These are phyloP conservation scores for Coluber constrictor DNA, from an alignment of 2,797 vertebrate genomes.

Conservation along the genomic window DNA sequence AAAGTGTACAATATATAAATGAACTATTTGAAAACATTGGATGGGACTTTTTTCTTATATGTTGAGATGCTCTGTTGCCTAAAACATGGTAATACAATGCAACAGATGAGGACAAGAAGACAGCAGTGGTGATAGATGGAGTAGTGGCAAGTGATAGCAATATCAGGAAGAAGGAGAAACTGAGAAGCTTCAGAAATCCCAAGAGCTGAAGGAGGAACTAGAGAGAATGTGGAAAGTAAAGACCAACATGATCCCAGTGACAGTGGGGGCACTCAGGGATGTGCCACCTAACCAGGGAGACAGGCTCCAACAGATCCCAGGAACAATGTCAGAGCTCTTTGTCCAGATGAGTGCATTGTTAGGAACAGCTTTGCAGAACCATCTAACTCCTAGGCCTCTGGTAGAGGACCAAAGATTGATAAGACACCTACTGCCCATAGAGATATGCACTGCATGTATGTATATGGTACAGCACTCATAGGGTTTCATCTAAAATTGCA, in stretches of 20 bases:
- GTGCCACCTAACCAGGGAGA: background rate
- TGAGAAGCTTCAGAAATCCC: background rate
- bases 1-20: background rate
- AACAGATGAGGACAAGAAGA: background rate
- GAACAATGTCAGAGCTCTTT: background rate
- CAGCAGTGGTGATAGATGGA: background rate
- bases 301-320: background rate
- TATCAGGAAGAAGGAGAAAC: background rate
- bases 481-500: background rate
- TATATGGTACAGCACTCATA: background rate
- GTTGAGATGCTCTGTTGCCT: background rate
- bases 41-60: background rate
- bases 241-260: background rate
- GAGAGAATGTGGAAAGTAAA: background rate
- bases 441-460: background rate
- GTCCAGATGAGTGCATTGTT: background rate
- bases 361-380: background rate
- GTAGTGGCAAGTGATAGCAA: background rate
- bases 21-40: background rate
- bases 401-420: background rate
- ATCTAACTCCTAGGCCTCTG: background rate
- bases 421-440: background rate
- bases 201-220: background rate
- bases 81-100: background rate
- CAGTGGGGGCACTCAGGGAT: background rate